Base-by-base conservation (phyloP, 2,113 vertebrate species). In the Piprites chloris region DNA sequence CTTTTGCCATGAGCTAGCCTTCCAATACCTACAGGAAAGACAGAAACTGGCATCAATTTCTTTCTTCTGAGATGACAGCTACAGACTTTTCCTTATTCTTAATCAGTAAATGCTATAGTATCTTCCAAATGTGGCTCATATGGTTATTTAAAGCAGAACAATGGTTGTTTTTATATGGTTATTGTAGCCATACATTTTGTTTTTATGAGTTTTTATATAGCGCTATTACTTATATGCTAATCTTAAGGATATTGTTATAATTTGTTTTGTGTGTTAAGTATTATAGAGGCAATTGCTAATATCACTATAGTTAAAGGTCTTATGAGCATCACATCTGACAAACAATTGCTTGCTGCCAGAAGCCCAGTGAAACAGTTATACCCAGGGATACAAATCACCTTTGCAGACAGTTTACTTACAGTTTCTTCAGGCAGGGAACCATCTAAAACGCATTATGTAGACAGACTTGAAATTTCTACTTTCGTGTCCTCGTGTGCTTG, bases 181-280 rank as follows among this genome's bases (percentile, higher is more conserved):
- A 97, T 97, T 95, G 77, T 95, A 94, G 88, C 79, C 80, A 97
- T 97, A 96, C 52, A 89, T 97, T 97, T 95, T 59, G 46, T 16
- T 95, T 98, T 97, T 97, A 98, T 97, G 95, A 96, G 95, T 88
- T 97, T 97, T 98, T 97, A 95, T 97, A 93, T 87, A 96, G 95
- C 92, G 85, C 94, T 97, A 97, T 97, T 97, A 97, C 96, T 98
- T 97, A 96, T 85, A 90, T 91, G 96, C 85, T 97, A 97, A 98
- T 98, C 96, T 96, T 97, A 95, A 90, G 93, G 84, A 97, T 97
- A 98, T 97, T 97, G 95, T 96, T 98, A 94, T 97, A 97, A 98
- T 98, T 97, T 97, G 96, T 96, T 98, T 97, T 97, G 96, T 93
- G 72, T 77, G 76, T 96, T 97, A 96, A 97, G 96, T 94, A 94